Evolutionary conservation across 2,888 invertebrate genomes (phyloP).

Genomic region (Scaptomyza cyrtandrae): DNA sequence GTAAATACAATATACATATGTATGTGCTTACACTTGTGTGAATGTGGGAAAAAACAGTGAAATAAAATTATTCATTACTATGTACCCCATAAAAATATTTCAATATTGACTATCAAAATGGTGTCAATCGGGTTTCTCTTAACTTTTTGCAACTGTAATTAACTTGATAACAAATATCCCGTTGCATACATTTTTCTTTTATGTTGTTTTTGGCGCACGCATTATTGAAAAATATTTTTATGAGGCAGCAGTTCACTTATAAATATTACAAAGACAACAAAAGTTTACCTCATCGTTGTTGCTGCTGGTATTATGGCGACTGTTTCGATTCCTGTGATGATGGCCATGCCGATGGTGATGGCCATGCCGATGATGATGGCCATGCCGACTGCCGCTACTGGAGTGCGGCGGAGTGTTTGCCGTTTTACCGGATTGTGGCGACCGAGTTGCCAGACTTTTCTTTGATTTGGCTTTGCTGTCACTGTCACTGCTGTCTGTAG

Average conservation of each 20-base stretch:
- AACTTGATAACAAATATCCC: neutral
- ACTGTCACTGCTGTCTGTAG: constrained; percentile 18
- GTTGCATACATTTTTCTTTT: neutral
- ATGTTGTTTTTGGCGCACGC: too few relatives aligned
- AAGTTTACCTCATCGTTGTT: constrained; percentile 54
- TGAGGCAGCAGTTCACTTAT: constrained; percentile 14
- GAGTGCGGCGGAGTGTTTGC: constrained; percentile 27
- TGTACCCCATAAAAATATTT: constrained; percentile 37
- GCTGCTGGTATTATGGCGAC: constrained; percentile 35
- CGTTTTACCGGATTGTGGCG: constrained; percentile 19
- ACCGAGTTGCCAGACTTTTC: constrained; percentile 23
- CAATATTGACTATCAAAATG: neutral
- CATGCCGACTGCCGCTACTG: constrained; percentile 18
- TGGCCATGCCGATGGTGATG: constrained; percentile 34
- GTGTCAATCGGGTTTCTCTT: neutral
- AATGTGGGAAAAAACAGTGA: constrained; percentile 15
- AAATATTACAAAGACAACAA: constrained; percentile 33
- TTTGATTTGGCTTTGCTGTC: constrained; percentile 36
- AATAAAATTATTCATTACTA: constrained; percentile 20
- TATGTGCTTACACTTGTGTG: constrained; percentile 35
- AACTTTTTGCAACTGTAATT: neutral
- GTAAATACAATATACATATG: constrained; percentile 8
- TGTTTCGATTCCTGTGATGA: constrained; percentile 45
- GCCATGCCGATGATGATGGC: constrained; percentile 33
- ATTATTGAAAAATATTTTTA: constrained; percentile 16